These are phyloP conservation scores for Zaprionus davidi DNA, from an alignment of 1,140 invertebrate species.

Conservation along the genomic window DNA sequence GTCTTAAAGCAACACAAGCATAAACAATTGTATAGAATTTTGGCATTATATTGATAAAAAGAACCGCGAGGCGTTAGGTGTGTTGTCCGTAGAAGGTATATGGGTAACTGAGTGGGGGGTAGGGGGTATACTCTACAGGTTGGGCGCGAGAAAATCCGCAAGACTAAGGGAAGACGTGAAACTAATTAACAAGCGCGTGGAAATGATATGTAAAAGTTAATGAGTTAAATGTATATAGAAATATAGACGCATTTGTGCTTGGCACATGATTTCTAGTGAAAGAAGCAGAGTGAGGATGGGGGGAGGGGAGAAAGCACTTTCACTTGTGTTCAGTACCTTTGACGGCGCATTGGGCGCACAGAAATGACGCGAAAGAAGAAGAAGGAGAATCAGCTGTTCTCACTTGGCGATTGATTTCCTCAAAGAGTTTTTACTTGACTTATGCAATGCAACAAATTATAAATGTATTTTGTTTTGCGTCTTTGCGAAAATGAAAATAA, in stretches of 20 bases:
- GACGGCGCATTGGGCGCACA: conserved; percentile 28
- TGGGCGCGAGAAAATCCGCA: not conserved
- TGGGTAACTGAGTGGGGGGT: not conserved
- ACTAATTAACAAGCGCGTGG: conserved; percentile 65
- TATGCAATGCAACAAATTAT: conserved; percentile 66
- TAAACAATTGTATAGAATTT: conserved; percentile 42
- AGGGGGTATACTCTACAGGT: not conserved
- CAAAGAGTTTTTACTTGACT: conserved; percentile 63
- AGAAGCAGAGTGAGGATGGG: not conserved
- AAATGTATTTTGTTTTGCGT: conserved; percentile 61
- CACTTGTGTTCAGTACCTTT: conserved; percentile 47
- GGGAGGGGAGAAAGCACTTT: conserved; percentile 33
- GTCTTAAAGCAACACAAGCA: conserved; percentile 32
- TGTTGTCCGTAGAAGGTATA: not conserved
- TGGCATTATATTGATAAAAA: conserved; percentile 43
- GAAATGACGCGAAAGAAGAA: conserved; percentile 26
- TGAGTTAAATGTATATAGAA: not conserved
- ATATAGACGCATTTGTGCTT: conserved; percentile 2
- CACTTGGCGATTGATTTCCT: conserved; percentile 51
- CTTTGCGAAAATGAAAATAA: conserved; percentile 55
- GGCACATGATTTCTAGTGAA: not conserved
- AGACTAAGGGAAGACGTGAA: conserved; percentile 31
- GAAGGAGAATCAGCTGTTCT: conserved; percentile 34
- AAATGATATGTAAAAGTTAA: conserved; percentile 24
- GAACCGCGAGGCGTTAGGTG: not conserved